Evolutionary conservation across 2,797 vertebrate genomes (phyloP).

Genomic region (Bufotes viridis): DNA sequence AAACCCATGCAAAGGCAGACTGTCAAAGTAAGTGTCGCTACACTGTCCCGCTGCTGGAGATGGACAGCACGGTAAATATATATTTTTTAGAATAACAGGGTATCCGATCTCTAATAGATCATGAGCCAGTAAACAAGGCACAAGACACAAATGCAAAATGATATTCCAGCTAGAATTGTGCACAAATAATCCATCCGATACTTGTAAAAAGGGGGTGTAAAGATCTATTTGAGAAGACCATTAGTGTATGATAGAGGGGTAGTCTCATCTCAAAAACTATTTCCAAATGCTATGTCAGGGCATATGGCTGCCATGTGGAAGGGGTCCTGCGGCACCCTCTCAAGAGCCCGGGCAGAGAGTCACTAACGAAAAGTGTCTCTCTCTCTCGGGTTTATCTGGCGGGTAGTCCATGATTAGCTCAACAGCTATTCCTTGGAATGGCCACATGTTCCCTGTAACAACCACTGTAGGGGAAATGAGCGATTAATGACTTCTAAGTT

Average conservation of each 20-base stretch:
- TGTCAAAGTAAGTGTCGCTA: neutral
- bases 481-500: neutral
- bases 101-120: neutral
- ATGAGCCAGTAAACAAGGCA: neutral
- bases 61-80: neutral
- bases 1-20: conserved; percentile 5
- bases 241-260: neutral
- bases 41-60: conserved; percentile 6
- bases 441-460: neutral
- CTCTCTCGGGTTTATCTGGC: too few relatives aligned
- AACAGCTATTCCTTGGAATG: too few relatives aligned
- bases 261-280: neutral
- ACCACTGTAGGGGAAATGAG: neutral
- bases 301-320: neutral
- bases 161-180: neutral
- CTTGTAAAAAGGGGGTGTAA: neutral
- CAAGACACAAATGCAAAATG: neutral
- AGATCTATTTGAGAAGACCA: neutral
- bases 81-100: conserved; percentile 17
- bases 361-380: neutral
- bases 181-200: neutral
- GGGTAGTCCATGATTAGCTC: too few relatives aligned
- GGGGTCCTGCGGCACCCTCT: too few relatives aligned
- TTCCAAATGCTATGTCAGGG: neutral
- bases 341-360: neutral